Conservation (phyloP, 53 echinoderm and acorn worm species). For the Paracentrotus lividus region DNA sequence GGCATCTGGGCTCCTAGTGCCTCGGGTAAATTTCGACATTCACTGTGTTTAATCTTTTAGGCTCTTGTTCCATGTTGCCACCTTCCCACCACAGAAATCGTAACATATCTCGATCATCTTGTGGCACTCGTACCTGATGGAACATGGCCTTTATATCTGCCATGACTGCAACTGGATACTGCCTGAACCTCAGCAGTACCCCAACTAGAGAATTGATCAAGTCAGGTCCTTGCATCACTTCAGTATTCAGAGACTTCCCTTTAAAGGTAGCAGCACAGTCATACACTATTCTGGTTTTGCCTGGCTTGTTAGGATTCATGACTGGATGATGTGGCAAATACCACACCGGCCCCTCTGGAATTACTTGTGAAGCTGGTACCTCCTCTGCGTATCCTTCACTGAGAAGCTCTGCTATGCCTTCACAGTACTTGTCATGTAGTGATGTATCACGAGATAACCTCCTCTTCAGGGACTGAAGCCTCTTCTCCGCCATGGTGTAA, state of each 20-base stretch:
- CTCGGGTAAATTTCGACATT: conserved; percentile 15
- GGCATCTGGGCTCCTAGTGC: too few relatives aligned
- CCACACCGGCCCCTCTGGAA: too few relatives aligned
- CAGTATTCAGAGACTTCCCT: background rate
- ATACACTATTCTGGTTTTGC: background rate
- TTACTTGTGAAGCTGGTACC: too few relatives aligned
- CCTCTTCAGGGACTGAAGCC: too few relatives aligned
- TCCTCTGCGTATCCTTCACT: background rate
- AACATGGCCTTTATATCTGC: background rate
- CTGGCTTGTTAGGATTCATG: too few relatives aligned
- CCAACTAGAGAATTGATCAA: background rate
- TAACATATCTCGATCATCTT: background rate
- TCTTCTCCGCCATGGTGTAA: too few relatives aligned
- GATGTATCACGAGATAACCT: too few relatives aligned
- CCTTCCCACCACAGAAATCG: background rate
- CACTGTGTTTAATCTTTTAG: conserved; percentile 24
- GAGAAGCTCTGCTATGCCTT: background rate
- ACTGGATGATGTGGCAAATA: too few relatives aligned
- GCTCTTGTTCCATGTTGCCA: background rate
- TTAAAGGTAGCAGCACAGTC: background rate
- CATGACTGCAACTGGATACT: background rate
- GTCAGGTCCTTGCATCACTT: background rate
- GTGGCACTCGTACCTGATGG: background rate
- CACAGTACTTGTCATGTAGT: too few relatives aligned
- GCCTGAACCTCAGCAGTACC: background rate